Evolutionary conservation across 2,888 invertebrate species (phyloP), one percentile per base, ranked within the genome.

Genomic region (Apeira syringaria): DNA sequence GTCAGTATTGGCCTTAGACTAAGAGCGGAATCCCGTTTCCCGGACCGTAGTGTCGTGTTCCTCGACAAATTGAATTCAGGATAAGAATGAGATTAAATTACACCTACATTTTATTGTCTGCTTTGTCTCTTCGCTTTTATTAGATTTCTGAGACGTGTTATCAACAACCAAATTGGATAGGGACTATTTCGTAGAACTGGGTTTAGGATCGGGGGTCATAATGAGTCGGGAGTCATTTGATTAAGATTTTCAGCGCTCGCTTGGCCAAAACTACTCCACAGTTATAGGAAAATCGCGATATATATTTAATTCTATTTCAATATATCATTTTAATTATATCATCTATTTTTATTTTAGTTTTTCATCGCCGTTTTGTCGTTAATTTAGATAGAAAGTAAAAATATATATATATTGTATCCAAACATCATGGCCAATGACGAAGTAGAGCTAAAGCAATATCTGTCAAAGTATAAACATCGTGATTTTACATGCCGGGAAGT

Each of bases 401-500:
- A n/a, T n/a, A n/a, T n/a, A n/a, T n/a, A n/a, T n/a, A n/a, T n/a
- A n/a, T n/a, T n/a, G n/a, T n/a, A n/a, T n/a, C n/a, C n/a, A 15
- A 15, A 4, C 56, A 72, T 52, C 37, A 88, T 88, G 88, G 81
- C 87, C 42, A 84, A 83, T 59, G 87, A 90, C 48, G 89, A 90
- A 48, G 68, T 50, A 31, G 73, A 79, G 39, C 51, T 90, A 36
- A 90, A 80, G 57, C 80, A 82, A 51, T 86, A 77, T 66, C 53
- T 90, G 34, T 64, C 77, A 1, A 87, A 87, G 57, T 90, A 90
- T 61, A 88, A 86, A 68, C 77, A 86, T 62, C 77, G 83, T 7
- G 90, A 90, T 51, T 81, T 77, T 55, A 82, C 87, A 28, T 68
- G 77, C 59, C 78, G 88, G 35, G 90, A 90, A 58, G 84, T 90